Evolutionary conservation across 2,888 invertebrate species (phyloP).

Genomic region (Uloborus plumipes): DNA sequence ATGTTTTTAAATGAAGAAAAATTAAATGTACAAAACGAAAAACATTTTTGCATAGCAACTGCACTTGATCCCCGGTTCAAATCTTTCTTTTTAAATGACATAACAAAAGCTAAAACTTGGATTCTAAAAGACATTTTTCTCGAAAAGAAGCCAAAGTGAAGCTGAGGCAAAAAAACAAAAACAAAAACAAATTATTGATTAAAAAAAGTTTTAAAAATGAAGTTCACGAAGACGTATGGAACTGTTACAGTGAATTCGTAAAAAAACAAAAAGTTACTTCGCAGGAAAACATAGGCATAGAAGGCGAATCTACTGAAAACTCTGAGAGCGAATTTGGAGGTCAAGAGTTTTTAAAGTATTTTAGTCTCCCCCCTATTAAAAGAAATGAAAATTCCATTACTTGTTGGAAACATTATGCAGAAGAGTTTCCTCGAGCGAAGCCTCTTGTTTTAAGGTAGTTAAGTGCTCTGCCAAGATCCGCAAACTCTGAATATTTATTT

Average conservation of each 20-base stretch:
- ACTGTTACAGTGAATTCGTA: neutral
- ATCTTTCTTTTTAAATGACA: neutral
- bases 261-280: neutral
- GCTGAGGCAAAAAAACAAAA: neutral
- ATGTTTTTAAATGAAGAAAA: neutral
- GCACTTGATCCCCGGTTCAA: constrained; percentile 1
- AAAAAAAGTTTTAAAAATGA: neutral
- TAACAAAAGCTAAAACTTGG: neutral
- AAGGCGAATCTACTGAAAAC: neutral
- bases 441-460: neutral
- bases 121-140: neutral
- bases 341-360: neutral
- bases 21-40: neutral
- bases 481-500: neutral
- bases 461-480: neutral
- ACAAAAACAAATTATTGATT: neutral
- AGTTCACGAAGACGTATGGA: neutral
- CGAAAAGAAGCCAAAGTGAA: neutral
- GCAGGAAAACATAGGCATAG: neutral
- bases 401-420: neutral
- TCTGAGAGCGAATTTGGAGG: neutral
- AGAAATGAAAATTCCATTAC: neutral
- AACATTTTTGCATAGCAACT: neutral
- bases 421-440: neutral
- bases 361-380: neutral